Evolutionary conservation across 2,113 vertebrate species (phyloP).

Genomic region (Myrmecobius fasciatus): DNA sequence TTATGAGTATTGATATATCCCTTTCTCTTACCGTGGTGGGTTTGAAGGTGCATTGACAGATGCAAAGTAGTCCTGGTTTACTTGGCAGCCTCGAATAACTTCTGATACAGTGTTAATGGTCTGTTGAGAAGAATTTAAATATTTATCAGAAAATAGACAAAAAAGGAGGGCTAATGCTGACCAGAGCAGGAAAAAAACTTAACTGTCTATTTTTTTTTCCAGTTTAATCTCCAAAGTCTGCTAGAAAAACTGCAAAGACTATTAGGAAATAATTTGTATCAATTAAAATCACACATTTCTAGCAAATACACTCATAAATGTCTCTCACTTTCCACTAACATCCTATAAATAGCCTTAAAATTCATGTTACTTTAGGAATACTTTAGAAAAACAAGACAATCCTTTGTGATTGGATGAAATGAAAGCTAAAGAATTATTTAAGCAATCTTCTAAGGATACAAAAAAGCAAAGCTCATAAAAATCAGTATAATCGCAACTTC

Average conservation of each 20-base stretch:
- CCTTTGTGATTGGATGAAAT: background rate
- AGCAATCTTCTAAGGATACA: background rate
- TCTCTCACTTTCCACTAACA: background rate
- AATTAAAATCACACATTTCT: conserved; percentile 32
- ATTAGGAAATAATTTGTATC: background rate
- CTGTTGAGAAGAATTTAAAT: conserved; percentile 77
- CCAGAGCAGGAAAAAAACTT: conserved; percentile 47
- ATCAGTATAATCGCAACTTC: background rate
- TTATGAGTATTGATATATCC: background rate
- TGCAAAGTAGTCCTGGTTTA: conserved; percentile 99
- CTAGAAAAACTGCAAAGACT: background rate
- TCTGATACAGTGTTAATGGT: conserved; percentile 99
- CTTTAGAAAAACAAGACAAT: background rate
- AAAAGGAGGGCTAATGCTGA: conserved; percentile 4
- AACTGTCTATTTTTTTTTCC: conserved; percentile 25
- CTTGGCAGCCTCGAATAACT: conserved; percentile 96
- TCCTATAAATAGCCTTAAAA: background rate
- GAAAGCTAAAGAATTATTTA: background rate
- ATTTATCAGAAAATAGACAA: conserved; percentile 47
- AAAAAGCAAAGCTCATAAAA: background rate
- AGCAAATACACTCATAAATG: background rate
- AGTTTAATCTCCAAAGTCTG: conserved; percentile 37
- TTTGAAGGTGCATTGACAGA: conserved; percentile 98
- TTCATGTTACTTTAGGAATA: background rate
- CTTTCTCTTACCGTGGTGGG: conserved; percentile 90